phyloP scores from a whole-genome alignment of 2,888 invertebrate genomes.

The Chesias legatella region DNA sequence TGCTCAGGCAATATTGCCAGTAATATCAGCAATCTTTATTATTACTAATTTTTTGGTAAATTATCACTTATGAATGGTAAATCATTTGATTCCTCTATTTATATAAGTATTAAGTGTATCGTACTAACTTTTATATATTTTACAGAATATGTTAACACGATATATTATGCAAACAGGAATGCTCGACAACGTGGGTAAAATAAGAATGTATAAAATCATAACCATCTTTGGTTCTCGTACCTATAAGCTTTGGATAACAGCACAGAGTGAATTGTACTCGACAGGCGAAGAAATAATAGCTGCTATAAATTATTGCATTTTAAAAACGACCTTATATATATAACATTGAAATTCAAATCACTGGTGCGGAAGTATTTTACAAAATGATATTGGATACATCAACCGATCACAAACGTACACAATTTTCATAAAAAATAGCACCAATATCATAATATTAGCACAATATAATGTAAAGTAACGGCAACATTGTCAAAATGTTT shows the following conservation, averaged over 20 bases:
- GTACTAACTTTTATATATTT: constrained; percentile 22
- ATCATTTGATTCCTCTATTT: too few relatives aligned
- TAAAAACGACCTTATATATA: constrained; percentile 41
- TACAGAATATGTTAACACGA: constrained; percentile 31
- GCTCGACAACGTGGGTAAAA: constrained; percentile 39
- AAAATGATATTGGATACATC: constrained; percentile 33
- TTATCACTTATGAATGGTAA: too few relatives aligned
- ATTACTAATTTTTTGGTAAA: too few relatives aligned
- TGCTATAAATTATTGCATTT: constrained; percentile 43
- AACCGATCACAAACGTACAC: constrained; percentile 46
- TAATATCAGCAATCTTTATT: too few relatives aligned
- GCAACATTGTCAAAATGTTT: constrained; percentile 47
- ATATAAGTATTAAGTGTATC: constrained; percentile 23
- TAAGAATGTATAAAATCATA: constrained; percentile 45
- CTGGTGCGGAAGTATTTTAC: constrained; percentile 50
- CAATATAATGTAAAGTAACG: constrained; percentile 47
- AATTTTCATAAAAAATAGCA: constrained; percentile 65
- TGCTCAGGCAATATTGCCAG: too few relatives aligned
- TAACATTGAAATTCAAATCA: constrained; percentile 55
- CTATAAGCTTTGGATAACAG: constrained; percentile 50
- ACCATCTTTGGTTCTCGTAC: constrained; percentile 65
- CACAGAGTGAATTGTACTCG: constrained; percentile 58
- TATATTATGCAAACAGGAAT: constrained; percentile 48
- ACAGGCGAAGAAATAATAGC: constrained; percentile 45
- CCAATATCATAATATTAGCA: constrained; percentile 73